Base-by-base conservation (phyloP, 2,888 invertebrate genomes). In the Palloptera scutellata region DNA sequence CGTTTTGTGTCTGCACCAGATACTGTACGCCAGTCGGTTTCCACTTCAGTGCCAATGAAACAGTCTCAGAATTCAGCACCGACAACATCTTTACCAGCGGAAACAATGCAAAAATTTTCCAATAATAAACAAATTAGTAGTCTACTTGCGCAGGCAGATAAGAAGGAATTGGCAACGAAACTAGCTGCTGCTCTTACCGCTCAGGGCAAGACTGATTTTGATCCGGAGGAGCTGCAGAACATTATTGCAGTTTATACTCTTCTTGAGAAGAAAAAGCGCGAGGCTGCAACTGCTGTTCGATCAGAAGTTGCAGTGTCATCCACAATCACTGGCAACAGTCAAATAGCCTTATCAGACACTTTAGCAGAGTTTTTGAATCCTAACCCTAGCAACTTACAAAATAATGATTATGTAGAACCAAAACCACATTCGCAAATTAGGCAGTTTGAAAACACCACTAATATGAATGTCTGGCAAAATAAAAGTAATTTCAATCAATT, bases 131-230 rank as follows among this genome's bases (percentile, higher is more conserved):
- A 57, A 2, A 61, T 67, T 20, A 66, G 62, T 85, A 67, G 66
- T 19, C 13, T 70, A 41, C 62, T 77, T 13, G 70, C 74, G 0
- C 72, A 72, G 54, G 54, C 86, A 78, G 84, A 85, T 73, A 78
- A 84, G 82, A 76, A 80, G 1, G 88, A 90, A 15, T 86, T 88
- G 48, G 92, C 92, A 54, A 90, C 91, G 1, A 92, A 93, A 81
- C 88, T 91, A 60, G 93, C 92, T 20, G 88, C 89, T 0, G 91
- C 93, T 12, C 86, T 95, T n/a, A 86, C 93, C 12, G 90, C 91
- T 2, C 93, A 94, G 84, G 94, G 94, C 42, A 92, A 92, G 83
- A 91, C 92, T 0, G 91, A 93, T 81, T 92, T 94, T 11, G 90
- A 92, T 8, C 90, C 92, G 61, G 90, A 89, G 61, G 93, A 94